Conservation (phyloP, 2,888 invertebrate genomes). For the Limnephilus marmoratus region DNA sequence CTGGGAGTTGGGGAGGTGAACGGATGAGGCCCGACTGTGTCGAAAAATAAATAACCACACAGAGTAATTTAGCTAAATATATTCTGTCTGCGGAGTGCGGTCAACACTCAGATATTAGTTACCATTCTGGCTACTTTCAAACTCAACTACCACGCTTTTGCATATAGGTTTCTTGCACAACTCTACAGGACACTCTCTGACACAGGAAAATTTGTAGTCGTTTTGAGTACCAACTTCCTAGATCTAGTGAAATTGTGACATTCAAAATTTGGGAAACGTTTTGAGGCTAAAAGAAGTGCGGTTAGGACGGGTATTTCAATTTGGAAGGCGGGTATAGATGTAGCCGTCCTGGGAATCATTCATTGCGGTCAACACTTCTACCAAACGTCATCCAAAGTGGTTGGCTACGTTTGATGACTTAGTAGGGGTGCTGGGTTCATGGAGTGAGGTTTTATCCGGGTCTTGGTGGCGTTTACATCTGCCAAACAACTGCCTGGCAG, state of each 20-base stretch:
- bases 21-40: not conserved
- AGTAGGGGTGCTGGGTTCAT: no score
- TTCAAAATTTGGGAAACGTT: no score
- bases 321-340: no score
- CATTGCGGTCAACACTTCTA: no score
- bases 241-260: not conserved
- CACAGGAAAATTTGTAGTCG: not conserved
- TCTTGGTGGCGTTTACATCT: no score
- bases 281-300: no score
- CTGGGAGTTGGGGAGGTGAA: not conserved
- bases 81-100: constrained; percentile 9
- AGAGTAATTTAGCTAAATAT: constrained; percentile 27
- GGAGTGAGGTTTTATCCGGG: no score
- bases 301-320: no score
- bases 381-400: no score
- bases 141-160: not conserved
- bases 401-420: no score
- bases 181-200: not conserved
- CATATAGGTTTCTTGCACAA: not conserved
- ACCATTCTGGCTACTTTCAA: not conserved
- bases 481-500: no score
- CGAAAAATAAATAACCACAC: not conserved
- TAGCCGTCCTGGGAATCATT: no score
- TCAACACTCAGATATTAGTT: not conserved
- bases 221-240: not conserved